Evolutionary conservation across 2,113 vertebrate genomes (phyloP), one percentile per base, ranked within the genome.

Genomic region (Ageneiosus marmoratus): DNA sequence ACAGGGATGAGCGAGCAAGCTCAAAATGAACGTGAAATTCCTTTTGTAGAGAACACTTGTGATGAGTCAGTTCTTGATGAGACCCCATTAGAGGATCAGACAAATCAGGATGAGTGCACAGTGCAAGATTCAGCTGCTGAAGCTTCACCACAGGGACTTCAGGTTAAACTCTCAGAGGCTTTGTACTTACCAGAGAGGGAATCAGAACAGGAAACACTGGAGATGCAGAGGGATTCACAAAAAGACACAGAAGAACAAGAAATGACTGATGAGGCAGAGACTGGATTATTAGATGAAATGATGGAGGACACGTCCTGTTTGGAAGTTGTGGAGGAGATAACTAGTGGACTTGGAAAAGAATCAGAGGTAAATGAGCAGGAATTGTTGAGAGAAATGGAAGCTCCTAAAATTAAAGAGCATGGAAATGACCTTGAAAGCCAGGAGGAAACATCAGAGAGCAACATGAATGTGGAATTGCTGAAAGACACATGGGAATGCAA

Each of bases 331-430:
- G 62, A 85, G 55, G 73, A 81, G 4, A 62, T 27, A 48, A 80
- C 22, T 9, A 86, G 65, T 60, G 82, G 10, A 24, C 79, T 46
- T 79, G 87, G 44, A 65, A 62, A 56, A 56, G 80, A 22, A 24
- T 50, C 0, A 48, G n/a, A 58, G 27, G 29, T 53, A 5, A 22
- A 6, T 73, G 78, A 81, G 74, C 34, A 22, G 8, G 55, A n/a
- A 82, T 11, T 70, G 41, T 65, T 65, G n/a, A 83, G 87, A 34
- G 76, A 89, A 53, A 89, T 83, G 22, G 86, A 86, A 85, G 79
- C 87, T 87, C 88, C 79, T 89, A 27, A 65, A 67, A 63, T 32
- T 48, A 85, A 63, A 18, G 60, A 13, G n/a, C n/a, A 51, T 9
- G 1, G 18, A 50, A 27, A 9, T 32, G 75, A 29, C 44, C 15